Evolutionary conservation across 2,888 invertebrate species (phyloP).

Genomic region (Diploptera punctata): DNA sequence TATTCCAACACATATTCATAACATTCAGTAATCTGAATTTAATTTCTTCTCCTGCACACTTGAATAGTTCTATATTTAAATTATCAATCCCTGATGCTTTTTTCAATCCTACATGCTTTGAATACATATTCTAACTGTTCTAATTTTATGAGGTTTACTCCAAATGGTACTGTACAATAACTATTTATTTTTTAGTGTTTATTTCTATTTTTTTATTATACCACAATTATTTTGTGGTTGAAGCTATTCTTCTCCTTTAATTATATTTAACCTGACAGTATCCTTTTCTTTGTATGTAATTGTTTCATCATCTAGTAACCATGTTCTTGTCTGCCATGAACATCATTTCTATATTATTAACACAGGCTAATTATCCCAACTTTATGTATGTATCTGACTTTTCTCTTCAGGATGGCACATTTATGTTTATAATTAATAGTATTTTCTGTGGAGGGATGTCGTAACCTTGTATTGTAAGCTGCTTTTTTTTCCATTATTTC

Average conservation of each 20-base stretch:
- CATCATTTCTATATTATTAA: background rate
- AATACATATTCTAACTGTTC: background rate
- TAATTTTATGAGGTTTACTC: background rate
- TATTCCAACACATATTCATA: background rate
- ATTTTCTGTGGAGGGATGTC: background rate
- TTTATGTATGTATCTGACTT: background rate
- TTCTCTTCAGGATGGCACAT: background rate
- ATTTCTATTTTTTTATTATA: too few relatives aligned
- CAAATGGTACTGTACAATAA: too few relatives aligned
- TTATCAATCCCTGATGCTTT: background rate
- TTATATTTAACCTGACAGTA: too few relatives aligned
- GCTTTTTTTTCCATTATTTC: conserved; percentile 2
- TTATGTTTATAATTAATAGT: background rate
- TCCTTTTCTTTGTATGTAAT: background rate
- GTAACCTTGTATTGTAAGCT: background rate
- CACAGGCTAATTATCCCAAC: background rate
- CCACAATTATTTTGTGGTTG: too few relatives aligned
- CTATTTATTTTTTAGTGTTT: too few relatives aligned
- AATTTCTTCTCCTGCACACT: background rate
- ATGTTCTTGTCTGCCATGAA: background rate
- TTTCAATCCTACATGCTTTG: background rate
- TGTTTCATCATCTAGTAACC: background rate
- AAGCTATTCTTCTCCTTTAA: too few relatives aligned
- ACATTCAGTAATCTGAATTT: background rate
- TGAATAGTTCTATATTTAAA: background rate